Evolutionary conservation across 2,113 vertebrate species (phyloP).

Genomic region (Passer domesticus): DNA sequence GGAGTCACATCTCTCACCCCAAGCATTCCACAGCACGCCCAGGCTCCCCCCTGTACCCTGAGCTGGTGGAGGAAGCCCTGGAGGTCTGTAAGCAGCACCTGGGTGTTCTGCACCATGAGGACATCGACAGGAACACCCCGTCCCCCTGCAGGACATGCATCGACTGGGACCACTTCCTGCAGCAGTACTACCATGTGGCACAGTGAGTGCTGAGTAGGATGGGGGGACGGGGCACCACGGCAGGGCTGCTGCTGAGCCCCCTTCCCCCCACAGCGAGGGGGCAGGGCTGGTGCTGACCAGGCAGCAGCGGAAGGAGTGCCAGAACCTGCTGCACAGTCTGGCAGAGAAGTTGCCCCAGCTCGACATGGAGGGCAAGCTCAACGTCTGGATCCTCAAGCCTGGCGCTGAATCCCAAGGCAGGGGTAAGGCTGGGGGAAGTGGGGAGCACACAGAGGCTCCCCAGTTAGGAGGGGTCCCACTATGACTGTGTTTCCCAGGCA

Average conservation of each 20-base stretch:
- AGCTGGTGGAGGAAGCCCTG: conserved; percentile 83
- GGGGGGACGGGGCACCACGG: rapidly evolving
- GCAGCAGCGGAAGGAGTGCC: conserved; percentile 73
- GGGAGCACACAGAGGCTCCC: background rate
- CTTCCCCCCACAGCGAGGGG: conserved; percentile 72
- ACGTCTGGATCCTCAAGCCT: conserved; percentile 94
- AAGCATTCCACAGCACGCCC: background rate
- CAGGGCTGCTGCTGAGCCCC: background rate
- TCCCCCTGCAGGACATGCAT: conserved; percentile 21
- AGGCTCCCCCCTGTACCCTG: background rate
- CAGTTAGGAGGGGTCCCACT: rapidly evolving
- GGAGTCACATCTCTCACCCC: background rate
- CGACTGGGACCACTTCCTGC: conserved; percentile 81
- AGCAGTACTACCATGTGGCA: conserved; percentile 80
- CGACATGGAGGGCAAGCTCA: conserved; percentile 84
- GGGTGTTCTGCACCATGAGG: conserved; percentile 74
- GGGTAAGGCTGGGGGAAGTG: conserved; percentile 67
- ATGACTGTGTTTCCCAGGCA: conserved; percentile 68
- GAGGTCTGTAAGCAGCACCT: conserved; percentile 81
- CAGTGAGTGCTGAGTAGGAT: conserved; percentile 73
- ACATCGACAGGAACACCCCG: conserved; percentile 78
- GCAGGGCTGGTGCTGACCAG: conserved; percentile 66
- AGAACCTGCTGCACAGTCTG: conserved; percentile 72
- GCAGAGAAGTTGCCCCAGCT: conserved; percentile 81
- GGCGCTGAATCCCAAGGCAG: conserved; percentile 88